Conservation (phyloP, 2,797 vertebrate species). For the Labroides dimidiatus region DNA sequence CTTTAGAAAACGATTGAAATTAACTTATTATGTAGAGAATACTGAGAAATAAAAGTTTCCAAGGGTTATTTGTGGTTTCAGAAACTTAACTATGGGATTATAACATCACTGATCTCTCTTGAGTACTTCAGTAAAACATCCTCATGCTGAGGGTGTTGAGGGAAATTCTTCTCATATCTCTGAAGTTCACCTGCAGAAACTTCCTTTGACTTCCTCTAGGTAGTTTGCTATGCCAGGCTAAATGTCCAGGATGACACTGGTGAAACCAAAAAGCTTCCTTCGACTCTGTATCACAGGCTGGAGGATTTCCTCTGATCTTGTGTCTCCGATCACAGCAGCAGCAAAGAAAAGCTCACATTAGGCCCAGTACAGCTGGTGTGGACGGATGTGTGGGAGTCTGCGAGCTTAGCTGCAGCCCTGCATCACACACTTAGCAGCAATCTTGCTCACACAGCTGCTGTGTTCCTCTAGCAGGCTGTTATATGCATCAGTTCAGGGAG, state of each 20-base stretch:
- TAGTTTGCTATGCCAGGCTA: neutral
- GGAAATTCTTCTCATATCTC: neutral
- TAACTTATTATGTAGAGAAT: too few species aligned
- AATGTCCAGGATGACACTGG: too few species aligned
- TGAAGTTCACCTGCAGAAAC: too few species aligned
- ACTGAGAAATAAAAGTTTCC: too few species aligned
- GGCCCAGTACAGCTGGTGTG: constrained; percentile 18
- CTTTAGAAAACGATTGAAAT: too few species aligned
- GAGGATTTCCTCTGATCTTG: constrained; percentile 9
- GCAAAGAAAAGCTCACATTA: constrained; percentile 34
- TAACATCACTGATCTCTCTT: neutral
- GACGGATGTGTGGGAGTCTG: constrained; percentile 59
- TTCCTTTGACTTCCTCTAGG: too few species aligned
- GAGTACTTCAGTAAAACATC: neutral
- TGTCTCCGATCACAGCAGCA: constrained; percentile 29
- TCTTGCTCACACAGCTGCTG: constrained; percentile 52
- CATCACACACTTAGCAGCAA: constrained; percentile 44
- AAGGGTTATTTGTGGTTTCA: too few species aligned
- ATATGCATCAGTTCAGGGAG: constrained; percentile 40
- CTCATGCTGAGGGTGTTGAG: neutral
- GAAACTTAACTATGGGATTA: neutral
- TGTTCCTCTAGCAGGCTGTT: constrained; percentile 44
- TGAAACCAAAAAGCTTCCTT: constrained; percentile 11
- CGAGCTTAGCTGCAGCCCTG: constrained; percentile 45
- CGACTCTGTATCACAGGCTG: constrained; percentile 4